Evolutionary conservation across 2,113 vertebrate genomes (phyloP), one percentile per base, ranked within the genome.

Genomic region (Albula goreensis): DNA sequence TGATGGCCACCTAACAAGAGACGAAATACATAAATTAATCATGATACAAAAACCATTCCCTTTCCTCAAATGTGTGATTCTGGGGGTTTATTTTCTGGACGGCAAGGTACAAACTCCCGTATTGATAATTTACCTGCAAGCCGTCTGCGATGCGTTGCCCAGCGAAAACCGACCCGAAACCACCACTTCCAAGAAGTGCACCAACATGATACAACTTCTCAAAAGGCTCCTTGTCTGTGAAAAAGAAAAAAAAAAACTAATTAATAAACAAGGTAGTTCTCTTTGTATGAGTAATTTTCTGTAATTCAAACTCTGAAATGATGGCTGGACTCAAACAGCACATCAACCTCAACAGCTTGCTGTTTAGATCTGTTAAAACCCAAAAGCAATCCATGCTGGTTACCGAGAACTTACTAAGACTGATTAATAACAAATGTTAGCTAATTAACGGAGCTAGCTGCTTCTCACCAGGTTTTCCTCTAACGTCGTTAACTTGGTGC

Each of bases 1-100:
- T 97, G n/a, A 97, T 94, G 80, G 96, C 97, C 50, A 97, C 97
- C 96, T 97, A 89, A 50, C 92, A 41, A 63, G 25, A 87, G 11
- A 88, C 80, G 48, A 11, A 57, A 84, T 5, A 48, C 0, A 49
- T 50, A 84, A 90, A 50, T 13, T 25, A 22, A 51, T 50, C 2
- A 57, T 1, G 6, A 78, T 49, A 10, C n/a, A 22, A 78, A 50
- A 31, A 31, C 2, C 31, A 60, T 63, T 51, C 50, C 78, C 15
- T 53, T 80, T 3, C 80, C 19, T 50, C 2, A 70, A 12, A 11
- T 12, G 6, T 56, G 17, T 63, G 53, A 41, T 41, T 41, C 31
- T 41, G 31, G 31, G 6, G 13, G 1, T 57, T 13, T 0, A 52
- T n/a, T 50, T 50, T 49, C 50, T 9, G 1, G 19, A 22, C 31